These are phyloP conservation scores for Aurelia aurita DNA, from an alignment of 30 jellyfish, hydroid and myxozoan species.

Conservation along the genomic window DNA sequence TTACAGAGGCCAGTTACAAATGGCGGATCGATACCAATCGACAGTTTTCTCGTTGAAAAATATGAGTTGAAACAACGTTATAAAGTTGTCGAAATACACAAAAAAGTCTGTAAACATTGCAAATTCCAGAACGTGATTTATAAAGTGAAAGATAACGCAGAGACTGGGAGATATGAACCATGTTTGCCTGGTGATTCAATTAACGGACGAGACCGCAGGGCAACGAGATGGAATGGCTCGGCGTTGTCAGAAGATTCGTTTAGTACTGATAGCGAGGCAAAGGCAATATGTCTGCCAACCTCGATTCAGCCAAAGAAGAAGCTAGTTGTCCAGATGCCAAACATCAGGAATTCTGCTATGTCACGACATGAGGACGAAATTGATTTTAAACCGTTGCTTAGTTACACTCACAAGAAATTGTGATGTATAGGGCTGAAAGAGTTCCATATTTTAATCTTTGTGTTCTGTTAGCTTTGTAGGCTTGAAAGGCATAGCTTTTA, in stretches of 20 bases:
- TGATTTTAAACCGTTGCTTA: background rate
- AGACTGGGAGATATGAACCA: background rate
- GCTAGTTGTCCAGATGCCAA: slow-evolving; percentile 45
- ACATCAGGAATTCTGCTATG: background rate
- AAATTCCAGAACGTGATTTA: slow-evolving; percentile 1
- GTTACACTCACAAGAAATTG: slow-evolving; percentile 26
- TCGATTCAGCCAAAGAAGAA: slow-evolving; percentile 10
- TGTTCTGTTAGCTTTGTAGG: too few species aligned
- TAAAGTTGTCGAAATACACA: slow-evolving; percentile 29
- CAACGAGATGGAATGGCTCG: too few species aligned
- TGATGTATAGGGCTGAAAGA: background rate
- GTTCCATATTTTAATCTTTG: too few species aligned
- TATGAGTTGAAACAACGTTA: slow-evolving; percentile 45
- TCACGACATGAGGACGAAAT: background rate
- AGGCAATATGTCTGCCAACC: background rate
- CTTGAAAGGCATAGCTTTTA: too few species aligned
- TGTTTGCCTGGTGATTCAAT: too few species aligned
- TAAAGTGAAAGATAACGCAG: background rate
- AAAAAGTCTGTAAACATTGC: slow-evolving; percentile 49
- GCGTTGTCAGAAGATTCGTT: too few species aligned
- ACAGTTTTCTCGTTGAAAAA: slow-evolving; percentile 18
- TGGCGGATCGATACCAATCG: background rate
- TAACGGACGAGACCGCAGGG: too few species aligned
- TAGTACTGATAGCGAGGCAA: background rate
- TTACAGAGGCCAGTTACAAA: background rate